Percentiles rank a stretch among this genome's conserved stretches.
Evolutionary conservation across 2,113 vertebrate species (phyloP).

Genomic region (Asarcornis scutulata): DNA sequence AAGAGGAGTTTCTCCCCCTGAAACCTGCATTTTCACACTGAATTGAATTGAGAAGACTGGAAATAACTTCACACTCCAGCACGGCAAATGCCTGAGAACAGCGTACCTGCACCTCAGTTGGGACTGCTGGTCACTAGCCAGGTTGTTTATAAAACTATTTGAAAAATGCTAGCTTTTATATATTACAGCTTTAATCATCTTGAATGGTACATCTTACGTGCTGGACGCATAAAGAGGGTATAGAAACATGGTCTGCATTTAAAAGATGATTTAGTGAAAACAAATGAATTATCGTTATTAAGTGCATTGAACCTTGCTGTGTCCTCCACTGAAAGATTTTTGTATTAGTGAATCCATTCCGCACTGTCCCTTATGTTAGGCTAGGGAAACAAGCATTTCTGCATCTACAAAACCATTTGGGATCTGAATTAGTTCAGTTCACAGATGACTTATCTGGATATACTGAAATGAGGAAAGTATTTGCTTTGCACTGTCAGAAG

Average conservation of each 20-base stretch:
- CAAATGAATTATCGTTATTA: constrained; percentile 60
- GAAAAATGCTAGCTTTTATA: constrained; percentile 40
- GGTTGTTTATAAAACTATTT: constrained; percentile 31
- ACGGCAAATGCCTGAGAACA: neutral
- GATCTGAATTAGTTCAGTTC: neutral
- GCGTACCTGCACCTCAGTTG: neutral
- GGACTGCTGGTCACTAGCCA: neutral
- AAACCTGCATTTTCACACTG: neutral
- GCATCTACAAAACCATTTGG: neutral
- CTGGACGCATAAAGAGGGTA: constrained; percentile 29
- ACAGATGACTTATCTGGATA: neutral
- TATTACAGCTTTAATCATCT: constrained; percentile 37
- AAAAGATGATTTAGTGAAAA: constrained; percentile 53
- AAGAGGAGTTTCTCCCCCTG: neutral
- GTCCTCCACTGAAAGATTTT: constrained; percentile 44
- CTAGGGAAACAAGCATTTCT: constrained; percentile 7
- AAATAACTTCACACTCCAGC: neutral
- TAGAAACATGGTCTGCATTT: constrained; percentile 41
- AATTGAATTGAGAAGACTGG: neutral
- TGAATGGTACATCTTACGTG: constrained; percentile 10
- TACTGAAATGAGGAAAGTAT: neutral
- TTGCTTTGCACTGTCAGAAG: neutral
- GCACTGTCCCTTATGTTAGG: constrained; percentile 11
- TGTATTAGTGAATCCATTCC: neutral
- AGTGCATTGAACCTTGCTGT: constrained; percentile 57